Evolutionary conservation across 1,140 invertebrate genomes (phyloP).

Genomic region (Pachypsylla venusta): DNA sequence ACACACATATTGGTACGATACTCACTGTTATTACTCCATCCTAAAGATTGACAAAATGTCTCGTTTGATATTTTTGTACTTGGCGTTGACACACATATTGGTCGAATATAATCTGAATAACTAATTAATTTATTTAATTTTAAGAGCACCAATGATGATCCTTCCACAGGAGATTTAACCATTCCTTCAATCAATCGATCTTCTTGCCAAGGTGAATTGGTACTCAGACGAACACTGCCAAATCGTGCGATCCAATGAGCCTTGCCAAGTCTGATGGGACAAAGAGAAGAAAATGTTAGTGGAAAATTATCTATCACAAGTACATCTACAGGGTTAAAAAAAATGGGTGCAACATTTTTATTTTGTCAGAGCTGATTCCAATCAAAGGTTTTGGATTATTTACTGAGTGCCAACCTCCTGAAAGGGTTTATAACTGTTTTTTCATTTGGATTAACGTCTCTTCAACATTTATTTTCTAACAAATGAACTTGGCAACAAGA

Average conservation of each 20-base stretch:
- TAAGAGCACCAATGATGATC: constrained; percentile 63
- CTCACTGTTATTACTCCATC: constrained; percentile 61
- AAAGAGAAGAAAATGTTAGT: background rate
- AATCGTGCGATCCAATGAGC: constrained; percentile 68
- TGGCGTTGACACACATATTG: constrained; percentile 51
- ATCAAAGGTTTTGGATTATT: too few relatives aligned
- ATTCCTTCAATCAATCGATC: constrained; percentile 69
- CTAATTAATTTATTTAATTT: constrained; percentile 58
- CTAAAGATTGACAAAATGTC: constrained; percentile 57
- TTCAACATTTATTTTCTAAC: too few relatives aligned
- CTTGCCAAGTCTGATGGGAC: constrained; percentile 51
- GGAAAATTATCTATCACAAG: background rate
- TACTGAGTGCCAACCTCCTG: too few relatives aligned
- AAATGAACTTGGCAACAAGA: too few relatives aligned
- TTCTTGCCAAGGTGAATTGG: constrained; percentile 72
- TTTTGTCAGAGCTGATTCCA: too few relatives aligned
- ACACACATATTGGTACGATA: background rate
- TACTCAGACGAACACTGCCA: constrained; percentile 56
- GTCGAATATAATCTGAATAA: constrained; percentile 66
- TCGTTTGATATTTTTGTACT: constrained; percentile 19
- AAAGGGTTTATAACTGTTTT: too few relatives aligned
- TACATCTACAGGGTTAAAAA: background rate
- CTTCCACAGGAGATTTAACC: constrained; percentile 77
- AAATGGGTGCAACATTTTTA: background rate
- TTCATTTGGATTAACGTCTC: too few relatives aligned